Evolutionary conservation across 2,113 vertebrate genomes (phyloP).

Genomic region (Zosterops pallidus): DNA sequence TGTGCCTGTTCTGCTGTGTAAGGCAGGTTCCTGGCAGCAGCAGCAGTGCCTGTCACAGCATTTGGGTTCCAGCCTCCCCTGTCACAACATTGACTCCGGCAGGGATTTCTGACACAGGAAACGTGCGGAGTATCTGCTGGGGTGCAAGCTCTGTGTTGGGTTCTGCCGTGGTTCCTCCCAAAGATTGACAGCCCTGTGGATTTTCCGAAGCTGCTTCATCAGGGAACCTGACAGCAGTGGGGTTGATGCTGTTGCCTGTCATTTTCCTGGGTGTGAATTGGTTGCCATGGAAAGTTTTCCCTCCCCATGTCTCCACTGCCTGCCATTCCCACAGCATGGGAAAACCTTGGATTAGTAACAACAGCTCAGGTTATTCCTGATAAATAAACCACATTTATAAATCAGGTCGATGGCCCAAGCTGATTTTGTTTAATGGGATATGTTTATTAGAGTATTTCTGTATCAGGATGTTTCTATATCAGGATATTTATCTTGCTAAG

Average conservation of each 20-base stretch:
- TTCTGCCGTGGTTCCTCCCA: neutral
- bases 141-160: neutral
- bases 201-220: neutral
- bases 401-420: rapidly evolving
- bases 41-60: neutral
- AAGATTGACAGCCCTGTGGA: neutral
- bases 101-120: neutral
- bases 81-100: neutral
- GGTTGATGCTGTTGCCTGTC: neutral
- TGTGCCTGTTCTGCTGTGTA: neutral
- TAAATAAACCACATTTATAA: neutral
- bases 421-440: neutral
- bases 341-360: neutral
- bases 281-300: neutral
- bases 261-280: neutral
- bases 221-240: neutral
- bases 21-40: slow-evolving; percentile 9
- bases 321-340: neutral
- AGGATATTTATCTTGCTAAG: neutral
- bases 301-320: rapidly evolving
- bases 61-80: slow-evolving; percentile 24
- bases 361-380: neutral
- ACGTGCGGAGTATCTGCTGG: neutral
- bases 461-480: neutral
- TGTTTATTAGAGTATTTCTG: neutral